phyloP scores from a whole-genome alignment of 30 jellyfish, hydroid and myxozoan species.

The Morbakka virulenta region DNA sequence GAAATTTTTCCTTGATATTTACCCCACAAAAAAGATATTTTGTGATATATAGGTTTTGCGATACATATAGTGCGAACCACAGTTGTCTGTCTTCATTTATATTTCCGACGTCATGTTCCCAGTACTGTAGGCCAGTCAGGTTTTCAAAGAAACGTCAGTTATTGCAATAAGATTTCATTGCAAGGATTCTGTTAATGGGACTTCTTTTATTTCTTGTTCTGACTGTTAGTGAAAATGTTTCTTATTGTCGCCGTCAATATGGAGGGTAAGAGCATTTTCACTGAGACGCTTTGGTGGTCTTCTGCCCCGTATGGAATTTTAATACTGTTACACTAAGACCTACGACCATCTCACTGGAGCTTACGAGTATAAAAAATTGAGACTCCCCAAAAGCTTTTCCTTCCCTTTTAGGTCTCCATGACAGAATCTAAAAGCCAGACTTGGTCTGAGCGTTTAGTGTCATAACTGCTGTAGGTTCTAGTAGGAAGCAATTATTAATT shows the following conservation, averaged over 20 bases:
- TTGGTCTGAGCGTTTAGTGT: neutral
- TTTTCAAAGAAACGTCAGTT: no score
- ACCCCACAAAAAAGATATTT: slow-evolving; percentile 6
- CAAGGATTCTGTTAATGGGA: no score
- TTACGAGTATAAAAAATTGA: neutral
- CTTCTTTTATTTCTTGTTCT: no score
- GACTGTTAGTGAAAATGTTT: slow-evolving; percentile 18
- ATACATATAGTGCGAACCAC: slow-evolving; percentile 1
- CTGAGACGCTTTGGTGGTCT: neutral
- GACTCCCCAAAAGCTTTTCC: neutral
- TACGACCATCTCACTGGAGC: slow-evolving; percentile 12
- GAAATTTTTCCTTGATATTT: neutral
- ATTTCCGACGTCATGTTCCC: slow-evolving; percentile 15
- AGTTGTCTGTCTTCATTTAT: slow-evolving; percentile 13
- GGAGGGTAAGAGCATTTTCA: neutral
- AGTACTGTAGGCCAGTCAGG: no score
- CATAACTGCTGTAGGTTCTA: neutral
- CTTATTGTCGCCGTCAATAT: slow-evolving; percentile 11
- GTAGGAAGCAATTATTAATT: neutral
- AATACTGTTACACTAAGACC: no score
- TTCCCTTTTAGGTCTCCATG: neutral
- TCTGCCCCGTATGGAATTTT: neutral
- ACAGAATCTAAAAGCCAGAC: slow-evolving; percentile 2
- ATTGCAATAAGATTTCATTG: no score
- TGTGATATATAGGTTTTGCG: slow-evolving; percentile 3